Base-by-base conservation (phyloP, 2,888 invertebrate species). In the Kryphioiulus occultus region DNA sequence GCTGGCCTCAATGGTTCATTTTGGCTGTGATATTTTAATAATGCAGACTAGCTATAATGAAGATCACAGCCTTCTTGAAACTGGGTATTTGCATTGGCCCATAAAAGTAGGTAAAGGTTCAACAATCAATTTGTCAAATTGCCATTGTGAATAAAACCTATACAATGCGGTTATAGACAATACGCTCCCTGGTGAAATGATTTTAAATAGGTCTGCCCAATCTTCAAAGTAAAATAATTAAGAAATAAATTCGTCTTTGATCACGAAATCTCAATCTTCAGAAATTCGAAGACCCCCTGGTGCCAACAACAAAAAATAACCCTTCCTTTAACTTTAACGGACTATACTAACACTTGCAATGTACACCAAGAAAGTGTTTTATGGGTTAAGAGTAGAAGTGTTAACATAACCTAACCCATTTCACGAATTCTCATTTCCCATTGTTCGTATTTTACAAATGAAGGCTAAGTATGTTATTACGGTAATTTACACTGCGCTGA, bases 61-160 rank as follows among this genome's bases (percentile, higher is more conserved):
- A 68, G 22, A 68, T 68, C 26, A 68, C 26, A 68, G 68, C 26
- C 68, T 68, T 26, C 26, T 22, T 26, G 68, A 26, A 68, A 26
- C 68, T 26, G 26, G 26, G 26, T 68, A 26, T 68, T 68, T 68
- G n/a, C 68, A 1, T 22, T 68, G 26, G 68, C 7, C 68, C 12
- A 68, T 68, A 9, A 68, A 68, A 68, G 68, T 68, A 68, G 68
- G 68, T 68, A 68, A 68, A 68, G 68, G 68, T 68, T 68, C 26
- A 26, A 22, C 68, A 9, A 68, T 68, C 68, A 68, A 68, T 68
- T 68, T 68, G 68, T 68, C 68, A 68, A 68, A 68, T 26, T 68
- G 68, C 68, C 68, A 68, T 68, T 68, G 68, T 68, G 26, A 68
- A 26, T 68, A 68, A 53, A 53, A 53, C 53, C 53, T 19, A 53